Evolutionary conservation across 1,140 invertebrate genomes (phyloP), one percentile per base, ranked within the genome.

Genomic region (Zaprionus kolodkinae): DNA sequence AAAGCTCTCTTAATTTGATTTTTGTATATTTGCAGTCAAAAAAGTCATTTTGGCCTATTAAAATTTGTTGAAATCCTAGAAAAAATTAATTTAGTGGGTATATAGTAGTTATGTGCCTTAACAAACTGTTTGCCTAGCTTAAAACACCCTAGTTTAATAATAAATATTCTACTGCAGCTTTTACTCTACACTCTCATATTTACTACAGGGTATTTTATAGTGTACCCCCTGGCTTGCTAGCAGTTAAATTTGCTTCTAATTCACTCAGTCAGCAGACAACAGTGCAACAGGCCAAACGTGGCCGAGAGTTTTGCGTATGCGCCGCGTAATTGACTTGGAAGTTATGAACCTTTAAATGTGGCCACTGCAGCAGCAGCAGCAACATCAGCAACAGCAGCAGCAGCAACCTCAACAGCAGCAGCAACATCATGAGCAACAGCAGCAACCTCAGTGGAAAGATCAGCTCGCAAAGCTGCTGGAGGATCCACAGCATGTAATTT

Each of bases 271-370:
- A 59, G 57, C 43, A 48, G n/a, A 11, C 65, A 48, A 48, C 40
- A 50, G 64, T 36, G 12, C 59, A 54, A 60, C 64, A 62, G 61
- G 11, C 40, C 60, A 76, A 64, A 76, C 64, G 45, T 72, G 66
- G 35, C n/a, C 48, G 35, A 63, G 57, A 73, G 64, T 64, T 81
- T 74, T 69, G 55, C 65, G 54, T 68, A 73, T 77, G 78, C 77
- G 78, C 67, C 67, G 85, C 86, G 85, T 89, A 90, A 89, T 85
- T 89, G 85, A 89, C 86, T 89, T 89, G 86, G 81, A 89, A 89
- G 85, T 89, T 89, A 89, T 89, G 85, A 89, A 89, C 85, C 85
- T 89, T 89, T 90, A 89, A 89, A 85, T 90, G 84, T 67, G 86
- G 80, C 72, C 77, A 76, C 70, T 70, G 84, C 55, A 72, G 54